Conservation (phyloP, 2,113 vertebrate species). For the human region DNA sequence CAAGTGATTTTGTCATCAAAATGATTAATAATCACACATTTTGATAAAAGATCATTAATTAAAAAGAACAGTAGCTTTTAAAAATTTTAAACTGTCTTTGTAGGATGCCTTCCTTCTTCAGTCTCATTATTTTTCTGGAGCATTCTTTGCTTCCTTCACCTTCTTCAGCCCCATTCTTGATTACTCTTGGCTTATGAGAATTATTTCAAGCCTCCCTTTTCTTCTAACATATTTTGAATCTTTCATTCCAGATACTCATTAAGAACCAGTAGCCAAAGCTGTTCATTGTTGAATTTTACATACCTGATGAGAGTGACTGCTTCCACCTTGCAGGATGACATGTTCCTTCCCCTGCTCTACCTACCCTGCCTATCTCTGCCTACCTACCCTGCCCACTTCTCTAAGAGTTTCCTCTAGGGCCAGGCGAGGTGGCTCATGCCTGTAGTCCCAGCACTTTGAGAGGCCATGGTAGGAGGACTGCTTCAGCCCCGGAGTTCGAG, state of each 20-base stretch:
- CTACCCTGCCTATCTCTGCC: background rate
- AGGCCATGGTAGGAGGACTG: too few relatives aligned
- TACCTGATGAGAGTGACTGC: background rate
- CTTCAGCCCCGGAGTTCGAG: too few relatives aligned
- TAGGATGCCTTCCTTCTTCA: background rate
- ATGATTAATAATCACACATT: constrained; percentile 3
- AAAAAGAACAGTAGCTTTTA: background rate
- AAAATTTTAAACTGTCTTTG: background rate
- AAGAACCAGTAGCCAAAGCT: background rate
- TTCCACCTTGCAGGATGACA: background rate
- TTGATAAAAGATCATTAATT: constrained; percentile 49
- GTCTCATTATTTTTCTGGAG: background rate
- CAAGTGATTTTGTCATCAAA: constrained; percentile 6
- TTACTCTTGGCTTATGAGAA: constrained; percentile 35
- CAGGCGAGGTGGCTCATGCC: too few relatives aligned
- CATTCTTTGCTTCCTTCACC: background rate
- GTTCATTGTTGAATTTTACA: background rate
- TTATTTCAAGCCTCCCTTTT: background rate
- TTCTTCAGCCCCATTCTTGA: background rate
- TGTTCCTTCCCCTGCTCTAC: background rate
- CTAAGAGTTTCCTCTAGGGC: background rate
- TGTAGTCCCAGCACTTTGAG: too few relatives aligned
- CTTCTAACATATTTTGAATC: background rate
- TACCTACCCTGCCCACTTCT: background rate
- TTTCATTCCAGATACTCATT: background rate